Evolutionary conservation across 2,888 invertebrate species (phyloP).

Genomic region (Dolichopus griseipennis): DNA sequence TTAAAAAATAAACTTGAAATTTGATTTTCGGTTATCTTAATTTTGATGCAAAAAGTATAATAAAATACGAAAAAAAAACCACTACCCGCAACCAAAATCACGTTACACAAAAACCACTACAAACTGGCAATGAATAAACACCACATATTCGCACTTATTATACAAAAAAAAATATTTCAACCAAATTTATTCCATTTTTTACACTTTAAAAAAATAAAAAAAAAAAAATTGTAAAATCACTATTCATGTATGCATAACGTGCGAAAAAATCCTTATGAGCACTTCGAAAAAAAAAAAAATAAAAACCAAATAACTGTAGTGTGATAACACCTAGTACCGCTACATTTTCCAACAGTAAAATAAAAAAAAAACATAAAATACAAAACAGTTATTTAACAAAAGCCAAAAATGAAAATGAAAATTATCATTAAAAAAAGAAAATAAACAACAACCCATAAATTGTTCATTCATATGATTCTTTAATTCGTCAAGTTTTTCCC

Average conservation of each 20-base stretch:
- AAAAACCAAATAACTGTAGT: no score
- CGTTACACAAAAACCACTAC: constrained; percentile 22
- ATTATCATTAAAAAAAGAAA: neutral
- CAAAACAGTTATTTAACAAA: no score
- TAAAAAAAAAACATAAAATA: neutral
- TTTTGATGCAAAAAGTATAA: neutral
- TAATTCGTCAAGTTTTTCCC: no score
- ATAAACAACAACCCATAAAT: neutral
- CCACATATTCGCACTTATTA: constrained; percentile 10
- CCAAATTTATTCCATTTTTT: constrained; percentile 11
- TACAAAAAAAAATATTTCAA: constrained; percentile 12
- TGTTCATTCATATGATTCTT: neutral
- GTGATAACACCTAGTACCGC: no score
- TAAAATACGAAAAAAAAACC: neutral
- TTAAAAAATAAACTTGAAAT: neutral
- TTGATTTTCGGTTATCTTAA: constrained; percentile 1
- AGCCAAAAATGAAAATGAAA: no score
- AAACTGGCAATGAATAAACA: constrained; percentile 21
- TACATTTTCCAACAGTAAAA: no score
- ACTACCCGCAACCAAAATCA: constrained; percentile 2
- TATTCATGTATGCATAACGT: neutral
- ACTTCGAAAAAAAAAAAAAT: neutral
- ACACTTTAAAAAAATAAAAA: constrained; percentile 17
- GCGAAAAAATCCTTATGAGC: neutral
- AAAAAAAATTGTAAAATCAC: constrained; percentile 8